Evolutionary conservation across 1,140 invertebrate genomes (phyloP).

Genomic region (Drosophila melanogaster): Release_6_plus_ISO1_MT NT_033779.5:1956001-1956500

Average conservation of each 20-base stretch:
- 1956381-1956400: constrained; percentile 58
- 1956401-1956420: constrained; percentile 33
- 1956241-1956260: constrained; percentile 20
- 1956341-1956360: constrained; percentile 32
- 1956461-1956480: too few relatives aligned
- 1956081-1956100: too few relatives aligned
- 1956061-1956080: too few relatives aligned
- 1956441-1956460: not conserved
- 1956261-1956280: constrained; percentile 40
- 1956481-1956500: too few relatives aligned
- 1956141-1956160: too few relatives aligned
- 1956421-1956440: constrained; percentile 14
- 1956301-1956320: constrained; percentile 65
- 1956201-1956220: constrained; percentile 7
- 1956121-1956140: too few relatives aligned
- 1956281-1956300: constrained; percentile 52
- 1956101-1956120: too few relatives aligned
- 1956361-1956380: constrained; percentile 47
- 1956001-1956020: not conserved
- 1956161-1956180: too few relatives aligned
- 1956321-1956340: constrained; percentile 35
- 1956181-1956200: too few relatives aligned
- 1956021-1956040: too few relatives aligned
- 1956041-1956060: too few relatives aligned
- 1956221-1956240: constrained; percentile 3